Conservation (phyloP, 2,113 vertebrate genomes). For the Lepus europaeus region DNA sequence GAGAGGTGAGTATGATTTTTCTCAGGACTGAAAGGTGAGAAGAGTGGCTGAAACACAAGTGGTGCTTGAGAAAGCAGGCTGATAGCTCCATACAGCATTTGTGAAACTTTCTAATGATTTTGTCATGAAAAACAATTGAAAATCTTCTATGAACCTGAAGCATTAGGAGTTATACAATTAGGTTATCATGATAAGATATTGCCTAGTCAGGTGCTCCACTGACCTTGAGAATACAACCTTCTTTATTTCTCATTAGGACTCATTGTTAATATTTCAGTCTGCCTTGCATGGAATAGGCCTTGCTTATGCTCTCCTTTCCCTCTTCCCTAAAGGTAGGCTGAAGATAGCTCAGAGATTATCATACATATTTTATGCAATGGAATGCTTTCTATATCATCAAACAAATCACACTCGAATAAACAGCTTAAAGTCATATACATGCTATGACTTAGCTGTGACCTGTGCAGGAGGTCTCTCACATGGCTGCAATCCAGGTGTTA, state of each 20-base stretch:
- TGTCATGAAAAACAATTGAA: not conserved
- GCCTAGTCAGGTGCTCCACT: not conserved
- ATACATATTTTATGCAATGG: not conserved
- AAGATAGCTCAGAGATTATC: not conserved
- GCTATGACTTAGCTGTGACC: not conserved
- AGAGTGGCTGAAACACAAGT: not conserved
- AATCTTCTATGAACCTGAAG: not conserved
- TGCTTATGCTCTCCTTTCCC: not conserved
- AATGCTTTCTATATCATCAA: not conserved
- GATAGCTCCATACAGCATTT: fast-evolving
- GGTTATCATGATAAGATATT: not conserved
- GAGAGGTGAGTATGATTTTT: not conserved
- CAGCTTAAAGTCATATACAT: not conserved
- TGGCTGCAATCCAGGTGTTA: not conserved
- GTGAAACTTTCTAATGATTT: not conserved
- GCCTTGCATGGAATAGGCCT: not conserved
- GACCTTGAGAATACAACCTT: not conserved
- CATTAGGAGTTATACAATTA: not conserved
- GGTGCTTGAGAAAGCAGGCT: not conserved
- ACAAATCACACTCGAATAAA: not conserved
- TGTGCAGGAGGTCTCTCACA: not conserved
- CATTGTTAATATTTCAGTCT: not conserved
- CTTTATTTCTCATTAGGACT: not conserved
- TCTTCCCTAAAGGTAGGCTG: not conserved
- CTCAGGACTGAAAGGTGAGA: not conserved